phyloP scores from a whole-genome alignment of 1,140 invertebrate genomes.

The Lithobius niger region DNA sequence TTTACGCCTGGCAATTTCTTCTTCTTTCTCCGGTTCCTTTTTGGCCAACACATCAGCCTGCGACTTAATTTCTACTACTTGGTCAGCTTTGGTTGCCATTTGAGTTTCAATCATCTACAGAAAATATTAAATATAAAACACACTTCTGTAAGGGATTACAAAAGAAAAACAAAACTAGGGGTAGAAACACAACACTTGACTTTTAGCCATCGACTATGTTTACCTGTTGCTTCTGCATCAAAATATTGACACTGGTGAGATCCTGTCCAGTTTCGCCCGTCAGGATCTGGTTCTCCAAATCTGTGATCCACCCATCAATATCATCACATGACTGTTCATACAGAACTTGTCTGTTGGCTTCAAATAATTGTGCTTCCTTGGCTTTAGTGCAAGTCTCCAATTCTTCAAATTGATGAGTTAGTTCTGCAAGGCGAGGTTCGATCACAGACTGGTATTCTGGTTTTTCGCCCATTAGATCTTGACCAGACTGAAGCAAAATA shows the following conservation, averaged over 20 bases:
- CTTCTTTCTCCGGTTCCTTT: constrained; percentile 88
- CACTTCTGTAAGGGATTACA: background rate
- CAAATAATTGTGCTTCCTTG: constrained; percentile 94
- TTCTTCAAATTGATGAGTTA: constrained; percentile 79
- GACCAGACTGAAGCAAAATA: constrained; percentile 45
- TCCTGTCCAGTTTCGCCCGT: constrained; percentile 87
- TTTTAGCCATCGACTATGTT: constrained; percentile 27
- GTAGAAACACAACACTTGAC: too few species aligned
- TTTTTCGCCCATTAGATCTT: constrained; percentile 81
- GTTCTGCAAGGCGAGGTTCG: constrained; percentile 75
- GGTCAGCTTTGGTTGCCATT: constrained; percentile 84
- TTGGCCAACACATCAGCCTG: constrained; percentile 87
- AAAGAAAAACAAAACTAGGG: too few species aligned
- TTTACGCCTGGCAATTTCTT: constrained; percentile 91
- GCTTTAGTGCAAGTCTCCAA: constrained; percentile 90
- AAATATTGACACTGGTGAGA: constrained; percentile 93
- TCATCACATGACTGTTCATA: constrained; percentile 96
- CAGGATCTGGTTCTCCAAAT: constrained; percentile 95
- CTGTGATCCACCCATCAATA: constrained; percentile 96
- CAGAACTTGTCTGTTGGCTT: constrained; percentile 91
- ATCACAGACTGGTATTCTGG: constrained; percentile 86
- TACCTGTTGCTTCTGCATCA: constrained; percentile 95
- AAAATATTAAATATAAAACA: constrained; percentile 8
- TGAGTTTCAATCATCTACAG: constrained; percentile 81
- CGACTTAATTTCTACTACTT: constrained; percentile 81